phyloP scores from a whole-genome alignment of 1,140 invertebrate genomes.

The Ips nitidus region DNA sequence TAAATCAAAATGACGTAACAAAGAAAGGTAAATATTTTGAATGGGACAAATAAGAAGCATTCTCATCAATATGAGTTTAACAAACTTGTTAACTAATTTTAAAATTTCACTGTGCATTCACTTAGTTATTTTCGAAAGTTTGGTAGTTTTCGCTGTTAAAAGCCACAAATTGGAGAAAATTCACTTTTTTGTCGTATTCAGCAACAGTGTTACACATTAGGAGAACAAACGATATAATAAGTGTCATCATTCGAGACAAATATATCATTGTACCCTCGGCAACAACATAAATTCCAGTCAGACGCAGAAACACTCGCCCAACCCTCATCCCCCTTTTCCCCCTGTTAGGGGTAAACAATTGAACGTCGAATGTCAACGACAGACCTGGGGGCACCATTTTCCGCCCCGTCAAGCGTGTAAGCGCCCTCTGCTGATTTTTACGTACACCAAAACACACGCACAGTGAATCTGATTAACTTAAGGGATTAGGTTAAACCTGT shows the following conservation, averaged over 20 bases:
- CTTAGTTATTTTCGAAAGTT: too few relatives aligned
- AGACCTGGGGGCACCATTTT: constrained; percentile 49
- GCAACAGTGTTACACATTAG: constrained; percentile 30
- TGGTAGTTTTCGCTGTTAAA: too few relatives aligned
- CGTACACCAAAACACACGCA: constrained; percentile 5
- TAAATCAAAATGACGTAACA: too few relatives aligned
- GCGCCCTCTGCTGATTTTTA: constrained; percentile 33
- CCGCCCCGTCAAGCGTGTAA: constrained; percentile 43
- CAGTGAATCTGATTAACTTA: constrained; percentile 32
- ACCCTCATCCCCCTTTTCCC: constrained; percentile 11
- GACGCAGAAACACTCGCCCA: constrained; percentile 35
- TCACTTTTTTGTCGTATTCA: too few relatives aligned
- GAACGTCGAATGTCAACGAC: constrained; percentile 50
- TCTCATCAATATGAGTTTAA: too few relatives aligned
- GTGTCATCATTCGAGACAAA: constrained; percentile 49
- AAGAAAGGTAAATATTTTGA: too few relatives aligned
- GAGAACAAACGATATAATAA: constrained; percentile 50
- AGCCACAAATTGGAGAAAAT: too few relatives aligned
- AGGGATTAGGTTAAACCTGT: constrained; percentile 28
- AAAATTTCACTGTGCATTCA: too few relatives aligned
- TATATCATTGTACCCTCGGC: constrained; percentile 48
- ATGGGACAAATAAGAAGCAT: too few relatives aligned
- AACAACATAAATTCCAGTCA: constrained; percentile 52
- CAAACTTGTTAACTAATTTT: too few relatives aligned
- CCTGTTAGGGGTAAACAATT: constrained; percentile 42